A percentile compares a stretch with the other conserved stretches of the same genome.
These are phyloP conservation scores for Tetranychus truncatus DNA, from an alignment of 2,888 invertebrate genomes.

Conservation along the genomic window DNA sequence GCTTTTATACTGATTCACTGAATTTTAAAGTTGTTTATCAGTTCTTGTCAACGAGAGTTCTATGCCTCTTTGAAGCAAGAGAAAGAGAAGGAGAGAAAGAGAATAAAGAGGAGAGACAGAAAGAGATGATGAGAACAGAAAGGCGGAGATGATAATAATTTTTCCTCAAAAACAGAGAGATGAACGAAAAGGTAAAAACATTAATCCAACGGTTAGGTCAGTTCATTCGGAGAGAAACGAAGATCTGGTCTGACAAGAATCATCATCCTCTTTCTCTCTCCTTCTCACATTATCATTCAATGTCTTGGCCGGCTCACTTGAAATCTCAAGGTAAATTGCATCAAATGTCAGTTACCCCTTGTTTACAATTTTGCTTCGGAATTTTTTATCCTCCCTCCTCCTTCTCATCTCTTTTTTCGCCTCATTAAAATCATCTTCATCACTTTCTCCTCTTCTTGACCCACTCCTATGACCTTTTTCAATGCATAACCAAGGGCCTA, in stretches of 20 bases:
- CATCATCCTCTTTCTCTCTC: background rate
- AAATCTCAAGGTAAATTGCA: background rate
- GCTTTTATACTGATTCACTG: background rate
- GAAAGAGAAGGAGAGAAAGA: background rate
- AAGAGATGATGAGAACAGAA: background rate
- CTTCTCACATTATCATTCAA: background rate
- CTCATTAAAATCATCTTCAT: background rate
- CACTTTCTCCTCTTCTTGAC: background rate
- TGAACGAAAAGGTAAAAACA: too few relatives aligned
- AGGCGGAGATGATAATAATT: background rate
- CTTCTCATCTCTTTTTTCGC: background rate
- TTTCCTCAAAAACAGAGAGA: background rate
- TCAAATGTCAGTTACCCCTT: background rate
- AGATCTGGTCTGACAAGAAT: background rate
- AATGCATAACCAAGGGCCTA: background rate
- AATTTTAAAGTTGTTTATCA: background rate
- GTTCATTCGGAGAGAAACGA: background rate
- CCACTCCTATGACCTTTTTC: slow-evolving; percentile 1
- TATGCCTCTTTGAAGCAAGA: background rate
- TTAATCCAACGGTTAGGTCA: background rate
- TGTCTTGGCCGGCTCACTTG: background rate
- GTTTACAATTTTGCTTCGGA: background rate
- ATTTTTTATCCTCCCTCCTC: too few relatives aligned
- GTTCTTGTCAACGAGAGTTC: background rate
- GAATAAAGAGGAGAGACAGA: background rate